Base-by-base conservation (phyloP, 2,797 vertebrate species). In the Syndactyla subalaris region DNA sequence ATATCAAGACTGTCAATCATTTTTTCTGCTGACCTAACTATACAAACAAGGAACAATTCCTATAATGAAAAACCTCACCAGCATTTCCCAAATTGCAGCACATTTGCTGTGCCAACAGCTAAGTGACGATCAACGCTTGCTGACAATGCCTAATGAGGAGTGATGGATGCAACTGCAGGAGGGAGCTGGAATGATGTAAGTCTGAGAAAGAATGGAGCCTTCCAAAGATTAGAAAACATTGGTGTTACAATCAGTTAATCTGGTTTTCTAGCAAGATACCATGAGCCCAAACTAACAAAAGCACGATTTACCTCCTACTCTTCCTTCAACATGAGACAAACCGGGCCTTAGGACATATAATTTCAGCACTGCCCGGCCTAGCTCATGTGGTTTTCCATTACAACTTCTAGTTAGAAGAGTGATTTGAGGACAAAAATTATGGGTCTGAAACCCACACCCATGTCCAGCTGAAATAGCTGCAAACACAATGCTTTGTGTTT, bases 131-230 rank as follows among this genome's bases (percentile, higher is more conserved):
- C 73, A 55, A 73, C 2, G 3, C 82, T 88, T 65, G 75, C 72
- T 76, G 72, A 95, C 85, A 92, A 92, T 36, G 80, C 65, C 82
- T 95, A 93, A 91, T 29, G 76, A 95, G 77, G 76, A 93, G 51
- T 52, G 81, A 94, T 74, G 70, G 91, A 84, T 86, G 80, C 76
- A 70, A 71, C 2, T 88, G 62, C 67, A 70, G 85, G 55, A 90
- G 76, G 70, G 22, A 86, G 55, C 41, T 49, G 62, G 19, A 84
- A 58, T 19, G 39, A 82, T 36, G 2, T 4, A 58, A 93, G 45
- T n/a, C 7, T 43, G 38, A 82, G 68, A 85, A 87, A 77, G 24
- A 70, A 81, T 2, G 3, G 48, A 84, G 55, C 26, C 70, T 85
- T 74, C 83, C 65, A 88, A 59, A 65, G 30, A 71, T 36, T 43